Base-by-base conservation (phyloP, 2,797 vertebrate genomes). In the Poecile montanus region DNA sequence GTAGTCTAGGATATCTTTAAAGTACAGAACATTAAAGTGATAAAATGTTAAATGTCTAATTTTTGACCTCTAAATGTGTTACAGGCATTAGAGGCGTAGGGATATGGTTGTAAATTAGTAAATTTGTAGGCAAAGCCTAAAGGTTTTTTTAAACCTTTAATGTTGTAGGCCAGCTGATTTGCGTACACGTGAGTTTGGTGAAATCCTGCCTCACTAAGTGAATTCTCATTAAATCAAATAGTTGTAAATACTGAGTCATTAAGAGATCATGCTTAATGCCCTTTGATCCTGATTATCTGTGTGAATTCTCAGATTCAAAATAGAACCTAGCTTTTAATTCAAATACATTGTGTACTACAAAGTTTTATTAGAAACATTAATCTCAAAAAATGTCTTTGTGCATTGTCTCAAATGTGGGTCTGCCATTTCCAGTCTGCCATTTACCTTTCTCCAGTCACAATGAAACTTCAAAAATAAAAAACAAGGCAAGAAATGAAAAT, bases 401-500 rank as follows among this genome's bases (percentile, higher is more conserved):
- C 29, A 15, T 61, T 60, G 19, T 60, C 42, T 82, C 32, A 81
- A 57, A 20, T 74, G 12, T 7, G 14, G 77, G 75, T 74, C 32
- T 50, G 50, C 38, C 6, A 6, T 40, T 40, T 40, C 38, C 38
- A 80, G n/a, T 74, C n/a, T 91, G 25, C 32, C 36, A 58, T 77
- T 92, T 91, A 56, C 36, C 27, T 88, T 94, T 94, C 65, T 36
- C 80, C 40, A 54, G 58, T 78, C 66, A 40, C 23, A 54, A 23
- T 75, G 62, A 82, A 73, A 77, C 29, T 86, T 78, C 6, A 77
- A 77, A 93, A 89, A 62, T 61, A 53, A 84, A 71, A 81, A 85
- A 44, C 16, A 62, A 56, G 82, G 36, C 51, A 92, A 85, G 53
- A 96, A 97, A 68, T 93, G 54, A 95, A 95, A 95, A 71, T 87